Evolutionary conservation across 2,888 invertebrate genomes (phyloP).

Genomic region (Flexamia atlantica): DNA sequence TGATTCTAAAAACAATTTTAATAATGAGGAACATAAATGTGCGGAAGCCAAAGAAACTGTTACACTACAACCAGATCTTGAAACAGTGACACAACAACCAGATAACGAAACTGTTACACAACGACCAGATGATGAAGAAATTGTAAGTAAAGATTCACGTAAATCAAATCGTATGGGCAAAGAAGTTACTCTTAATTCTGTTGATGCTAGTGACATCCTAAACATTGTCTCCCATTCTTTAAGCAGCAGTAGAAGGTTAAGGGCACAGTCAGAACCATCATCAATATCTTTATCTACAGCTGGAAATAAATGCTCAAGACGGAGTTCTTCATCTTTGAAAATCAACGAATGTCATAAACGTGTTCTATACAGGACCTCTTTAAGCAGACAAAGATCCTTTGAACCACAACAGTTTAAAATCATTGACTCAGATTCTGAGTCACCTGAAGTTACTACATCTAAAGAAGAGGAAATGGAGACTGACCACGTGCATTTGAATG

Average conservation of each 20-base stretch:
- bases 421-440: constrained; percentile 40
- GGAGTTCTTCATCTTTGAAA: constrained; percentile 46
- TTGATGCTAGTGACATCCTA: neutral
- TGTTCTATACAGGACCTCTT: neutral
- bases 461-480: neutral
- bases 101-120: neutral
- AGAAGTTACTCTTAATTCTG: neutral
- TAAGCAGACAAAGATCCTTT: constrained; percentile 32
- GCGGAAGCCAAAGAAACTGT: neutral
- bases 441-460: neutral
- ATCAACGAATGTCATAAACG: constrained; percentile 30
- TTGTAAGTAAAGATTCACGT: neutral
- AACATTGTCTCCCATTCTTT: neutral
- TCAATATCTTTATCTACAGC: neutral
- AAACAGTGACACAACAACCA: no score
- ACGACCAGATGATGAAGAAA: neutral
- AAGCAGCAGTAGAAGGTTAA: neutral
- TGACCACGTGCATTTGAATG: neutral
- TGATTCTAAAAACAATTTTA: neutral
- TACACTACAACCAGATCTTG: neutral
- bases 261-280: constrained; percentile 42
- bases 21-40: constrained; percentile 4
- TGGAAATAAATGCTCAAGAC: neutral
- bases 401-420: constrained; percentile 32
- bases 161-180: neutral